phyloP scores from a whole-genome alignment of 2,888 invertebrate genomes.

The Kryphioiulus occultus region DNA sequence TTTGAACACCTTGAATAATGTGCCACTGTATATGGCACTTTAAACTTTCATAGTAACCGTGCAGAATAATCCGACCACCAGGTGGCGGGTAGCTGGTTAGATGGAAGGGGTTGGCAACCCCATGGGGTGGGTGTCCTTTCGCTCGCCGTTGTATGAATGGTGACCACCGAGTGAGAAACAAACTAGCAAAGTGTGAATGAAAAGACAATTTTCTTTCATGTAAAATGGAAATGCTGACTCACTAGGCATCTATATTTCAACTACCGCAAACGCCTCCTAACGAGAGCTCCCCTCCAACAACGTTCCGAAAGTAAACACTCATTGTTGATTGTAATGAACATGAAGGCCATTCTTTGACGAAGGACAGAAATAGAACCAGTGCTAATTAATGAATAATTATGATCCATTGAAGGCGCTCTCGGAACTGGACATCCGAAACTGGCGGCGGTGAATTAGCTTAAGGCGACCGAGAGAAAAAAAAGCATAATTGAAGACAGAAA shows the following conservation, averaged over 20 bases:
- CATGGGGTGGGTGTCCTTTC: constrained; percentile 29
- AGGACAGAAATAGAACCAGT: background rate
- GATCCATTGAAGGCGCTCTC: background rate
- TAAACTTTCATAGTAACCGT: background rate
- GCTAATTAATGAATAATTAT: constrained; percentile 24
- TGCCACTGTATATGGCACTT: too few relatives aligned
- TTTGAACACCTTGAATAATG: too few relatives aligned
- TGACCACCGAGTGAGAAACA: constrained; percentile 31
- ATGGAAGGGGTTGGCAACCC: background rate
- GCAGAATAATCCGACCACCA: background rate
- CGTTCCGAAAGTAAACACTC: constrained; percentile 25
- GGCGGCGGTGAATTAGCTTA: background rate
- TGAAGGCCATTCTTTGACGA: background rate
- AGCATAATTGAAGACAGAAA: too few relatives aligned
- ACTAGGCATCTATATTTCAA: constrained; percentile 31
- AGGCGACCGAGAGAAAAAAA: too few relatives aligned
- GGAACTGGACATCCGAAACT: background rate
- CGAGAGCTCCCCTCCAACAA: constrained; percentile 16
- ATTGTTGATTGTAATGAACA: constrained; percentile 4
- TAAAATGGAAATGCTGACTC: background rate
- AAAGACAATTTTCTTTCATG: constrained; percentile 35
- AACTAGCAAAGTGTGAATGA: constrained; percentile 25
- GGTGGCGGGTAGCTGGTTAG: background rate
- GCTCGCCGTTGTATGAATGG: constrained; percentile 12
- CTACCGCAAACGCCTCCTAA: constrained; percentile 10